Evolutionary conservation across 2,113 vertebrate species (phyloP).

Genomic region (Progne subis): DNA sequence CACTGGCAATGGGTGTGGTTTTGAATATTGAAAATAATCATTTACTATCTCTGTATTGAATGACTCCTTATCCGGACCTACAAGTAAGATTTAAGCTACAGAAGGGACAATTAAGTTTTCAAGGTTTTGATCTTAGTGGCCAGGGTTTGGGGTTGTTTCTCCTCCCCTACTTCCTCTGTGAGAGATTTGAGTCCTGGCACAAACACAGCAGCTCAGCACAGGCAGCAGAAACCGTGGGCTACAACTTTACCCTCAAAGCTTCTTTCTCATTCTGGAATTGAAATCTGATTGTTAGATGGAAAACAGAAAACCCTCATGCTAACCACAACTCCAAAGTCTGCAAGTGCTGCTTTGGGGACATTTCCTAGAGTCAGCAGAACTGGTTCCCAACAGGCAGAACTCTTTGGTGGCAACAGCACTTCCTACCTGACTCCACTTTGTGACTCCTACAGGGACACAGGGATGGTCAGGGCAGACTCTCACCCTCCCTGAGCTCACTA

Average conservation of each 20-base stretch:
- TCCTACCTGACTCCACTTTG: background rate
- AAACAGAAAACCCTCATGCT: constrained; percentile 6
- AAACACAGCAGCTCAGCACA: background rate
- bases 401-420: background rate
- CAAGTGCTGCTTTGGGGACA: background rate
- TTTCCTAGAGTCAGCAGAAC: constrained; percentile 5
- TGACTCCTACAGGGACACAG: fast-evolving
- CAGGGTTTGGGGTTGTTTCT: background rate
- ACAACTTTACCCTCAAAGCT: background rate
- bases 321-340: constrained; percentile 27
- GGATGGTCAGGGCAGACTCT: background rate
- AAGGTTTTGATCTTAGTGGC: background rate
- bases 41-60: background rate
- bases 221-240: background rate
- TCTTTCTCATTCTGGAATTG: constrained; percentile 24
- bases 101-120: background rate
- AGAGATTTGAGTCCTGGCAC: background rate
- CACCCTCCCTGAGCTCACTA: background rate
- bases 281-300: constrained; percentile 9
- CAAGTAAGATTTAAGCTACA: background rate
- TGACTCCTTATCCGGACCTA: background rate
- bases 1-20: background rate
- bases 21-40: background rate
- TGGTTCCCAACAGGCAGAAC: background rate
- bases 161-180: background rate